phyloP scores from a whole-genome alignment of 2,888 invertebrate genomes.

The Diogma glabrata region DNA sequence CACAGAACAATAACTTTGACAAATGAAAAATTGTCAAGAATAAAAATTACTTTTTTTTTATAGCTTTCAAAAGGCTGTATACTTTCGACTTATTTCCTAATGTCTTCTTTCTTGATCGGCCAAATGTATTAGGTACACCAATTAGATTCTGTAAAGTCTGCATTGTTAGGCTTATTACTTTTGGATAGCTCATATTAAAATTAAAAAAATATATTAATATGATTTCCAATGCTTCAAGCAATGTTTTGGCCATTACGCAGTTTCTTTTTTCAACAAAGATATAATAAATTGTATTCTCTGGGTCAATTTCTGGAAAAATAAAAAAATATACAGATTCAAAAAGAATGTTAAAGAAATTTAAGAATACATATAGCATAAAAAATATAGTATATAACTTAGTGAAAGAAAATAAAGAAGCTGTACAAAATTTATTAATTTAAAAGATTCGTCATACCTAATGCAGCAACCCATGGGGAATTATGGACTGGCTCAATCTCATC shows the following conservation, averaged over 20 bases:
- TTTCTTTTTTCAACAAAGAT: not conserved
- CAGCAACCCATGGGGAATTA: constrained; percentile 7
- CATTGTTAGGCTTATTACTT: not conserved
- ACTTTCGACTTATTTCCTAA: not conserved
- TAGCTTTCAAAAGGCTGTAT: not conserved
- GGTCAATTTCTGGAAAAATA: not conserved
- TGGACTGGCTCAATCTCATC: not conserved
- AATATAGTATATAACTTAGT: too few relatives aligned
- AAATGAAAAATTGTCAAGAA: too few relatives aligned
- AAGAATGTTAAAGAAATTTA: too few relatives aligned
- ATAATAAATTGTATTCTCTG: not conserved
- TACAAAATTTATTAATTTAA: too few relatives aligned
- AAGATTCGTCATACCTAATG: too few relatives aligned
- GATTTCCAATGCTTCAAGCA: not conserved
- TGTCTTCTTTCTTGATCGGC: constrained; percentile 4
- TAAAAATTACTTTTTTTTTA: too few relatives aligned
- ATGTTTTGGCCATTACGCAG: not conserved
- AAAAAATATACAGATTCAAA: constrained; percentile 2
- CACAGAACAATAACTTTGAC: too few relatives aligned
- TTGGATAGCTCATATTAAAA: constrained; percentile 6
- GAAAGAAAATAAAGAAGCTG: too few relatives aligned
- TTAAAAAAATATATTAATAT: not conserved
- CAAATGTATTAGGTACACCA: constrained; percentile 3
- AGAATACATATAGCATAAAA: too few relatives aligned
- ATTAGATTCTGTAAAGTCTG: not conserved